phyloP scores from a whole-genome alignment of 2,113 vertebrate species.

The Erythrocercus mccallii region DNA sequence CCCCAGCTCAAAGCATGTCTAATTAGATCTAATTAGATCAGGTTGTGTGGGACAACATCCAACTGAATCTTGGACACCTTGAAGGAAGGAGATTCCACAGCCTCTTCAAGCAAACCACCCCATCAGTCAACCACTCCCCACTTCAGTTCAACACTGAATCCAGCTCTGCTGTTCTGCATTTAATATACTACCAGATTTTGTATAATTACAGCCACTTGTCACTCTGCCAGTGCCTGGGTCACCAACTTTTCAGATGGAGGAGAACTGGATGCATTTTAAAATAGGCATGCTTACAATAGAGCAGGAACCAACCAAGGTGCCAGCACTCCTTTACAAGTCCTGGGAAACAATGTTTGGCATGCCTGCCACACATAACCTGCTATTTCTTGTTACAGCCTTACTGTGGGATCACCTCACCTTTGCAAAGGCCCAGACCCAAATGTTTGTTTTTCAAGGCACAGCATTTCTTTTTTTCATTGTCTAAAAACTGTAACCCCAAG shows the following conservation, averaged over 20 bases:
- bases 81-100: background rate
- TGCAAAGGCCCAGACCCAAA: background rate
- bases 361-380: background rate
- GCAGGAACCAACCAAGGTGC: background rate
- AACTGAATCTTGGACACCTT: background rate
- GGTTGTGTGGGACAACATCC: background rate
- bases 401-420: background rate
- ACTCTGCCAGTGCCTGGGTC: background rate
- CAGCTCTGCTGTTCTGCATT: background rate
- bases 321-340: background rate
- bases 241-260: background rate
- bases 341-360: slow-evolving; percentile 7
- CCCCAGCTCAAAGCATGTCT: background rate
- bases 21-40: background rate
- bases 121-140: background rate
- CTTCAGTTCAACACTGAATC: background rate
- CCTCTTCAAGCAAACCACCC: background rate
- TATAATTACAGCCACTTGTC: background rate
- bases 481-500: background rate
- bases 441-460: background rate
- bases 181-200: background rate
- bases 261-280: background rate
- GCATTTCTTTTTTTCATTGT: background rate
- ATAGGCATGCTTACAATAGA: background rate
- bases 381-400: background rate